Evolutionary conservation across 2,888 invertebrate species (phyloP).

Genomic region (Sesia bembeciformis): DNA sequence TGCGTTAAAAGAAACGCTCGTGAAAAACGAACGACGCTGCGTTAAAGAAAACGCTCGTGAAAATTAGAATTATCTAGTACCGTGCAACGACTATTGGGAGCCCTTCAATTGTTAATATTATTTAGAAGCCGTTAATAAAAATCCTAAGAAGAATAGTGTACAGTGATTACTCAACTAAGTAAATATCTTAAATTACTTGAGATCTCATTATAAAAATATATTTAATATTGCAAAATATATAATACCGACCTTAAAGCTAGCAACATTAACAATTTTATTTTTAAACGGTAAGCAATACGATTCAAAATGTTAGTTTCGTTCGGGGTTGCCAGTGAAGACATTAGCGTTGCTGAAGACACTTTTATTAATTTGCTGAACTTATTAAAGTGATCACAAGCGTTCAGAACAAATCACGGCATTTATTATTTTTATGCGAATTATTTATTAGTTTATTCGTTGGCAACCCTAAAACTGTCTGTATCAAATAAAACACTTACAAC

Average conservation of each 20-base stretch:
- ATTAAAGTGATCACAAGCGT: not conserved
- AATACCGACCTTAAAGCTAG: slow-evolving; percentile 52
- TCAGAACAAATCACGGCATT: not conserved
- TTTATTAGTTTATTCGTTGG: slow-evolving; percentile 22
- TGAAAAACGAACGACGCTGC: too few species aligned
- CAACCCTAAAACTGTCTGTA: slow-evolving; percentile 43
- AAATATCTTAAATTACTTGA: slow-evolving; percentile 32
- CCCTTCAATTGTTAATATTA: too few species aligned
- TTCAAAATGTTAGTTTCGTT: slow-evolving; percentile 40
- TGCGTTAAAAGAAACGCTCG: too few species aligned
- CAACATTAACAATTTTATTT: slow-evolving; percentile 59
- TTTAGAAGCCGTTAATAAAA: not conserved
- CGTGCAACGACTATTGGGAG: too few species aligned
- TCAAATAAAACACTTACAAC: slow-evolving; percentile 44
- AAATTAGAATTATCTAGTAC: too few species aligned
- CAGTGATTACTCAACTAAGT: not conserved
- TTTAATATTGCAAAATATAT: slow-evolving; percentile 55
- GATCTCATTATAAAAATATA: slow-evolving; percentile 59
- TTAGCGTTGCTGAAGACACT: slow-evolving; percentile 23
- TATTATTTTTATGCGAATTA: not conserved
- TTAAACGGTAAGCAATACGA: slow-evolving; percentile 62
- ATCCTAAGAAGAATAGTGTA: not conserved
- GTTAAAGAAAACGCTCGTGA: too few species aligned
- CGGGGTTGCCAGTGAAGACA: slow-evolving; percentile 40
- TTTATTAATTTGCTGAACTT: not conserved